Conservation (phyloP, 1,140 invertebrate species). For the Aphaenogaster ashmeadi region DNA sequence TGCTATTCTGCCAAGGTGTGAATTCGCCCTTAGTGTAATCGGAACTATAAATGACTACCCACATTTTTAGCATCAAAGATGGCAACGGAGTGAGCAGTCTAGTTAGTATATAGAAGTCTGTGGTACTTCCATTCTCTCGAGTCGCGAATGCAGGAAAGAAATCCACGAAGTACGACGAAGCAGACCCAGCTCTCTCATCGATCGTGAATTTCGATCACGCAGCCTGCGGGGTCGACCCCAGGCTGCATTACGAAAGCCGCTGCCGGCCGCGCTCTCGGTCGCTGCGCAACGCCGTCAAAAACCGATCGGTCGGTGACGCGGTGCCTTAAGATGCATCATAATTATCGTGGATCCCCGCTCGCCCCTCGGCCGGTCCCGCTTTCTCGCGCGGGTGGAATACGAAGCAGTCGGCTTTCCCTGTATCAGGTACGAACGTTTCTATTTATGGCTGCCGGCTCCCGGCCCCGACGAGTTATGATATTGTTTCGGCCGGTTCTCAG, state of each 20-base stretch:
- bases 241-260: slow-evolving; percentile 54
- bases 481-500: slow-evolving; percentile 85
- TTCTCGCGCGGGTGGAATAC: slow-evolving; percentile 78
- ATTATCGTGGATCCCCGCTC: slow-evolving; percentile 78
- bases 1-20: no score
- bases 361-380: slow-evolving; percentile 17
- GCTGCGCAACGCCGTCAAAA: slow-evolving; percentile 76
- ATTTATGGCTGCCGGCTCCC: slow-evolving; percentile 83
- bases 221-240: slow-evolving; percentile 30
- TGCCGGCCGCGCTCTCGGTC: slow-evolving; percentile 28
- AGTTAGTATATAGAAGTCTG: no score
- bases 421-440: slow-evolving; percentile 80
- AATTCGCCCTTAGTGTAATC: no score
- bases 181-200: slow-evolving; percentile 43
- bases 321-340: slow-evolving; percentile 82
- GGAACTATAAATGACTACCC: no score
- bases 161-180: background rate
- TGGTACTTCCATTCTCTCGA: background rate
- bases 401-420: slow-evolving; percentile 73
- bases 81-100: no score
- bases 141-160: background rate
- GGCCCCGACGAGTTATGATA: slow-evolving; percentile 86
- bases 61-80: no score
- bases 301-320: slow-evolving; percentile 81
- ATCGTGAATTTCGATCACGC: slow-evolving; percentile 83